Base-by-base conservation (phyloP, 2,797 vertebrate genomes). In the Craterocephalus amniculus region DNA sequence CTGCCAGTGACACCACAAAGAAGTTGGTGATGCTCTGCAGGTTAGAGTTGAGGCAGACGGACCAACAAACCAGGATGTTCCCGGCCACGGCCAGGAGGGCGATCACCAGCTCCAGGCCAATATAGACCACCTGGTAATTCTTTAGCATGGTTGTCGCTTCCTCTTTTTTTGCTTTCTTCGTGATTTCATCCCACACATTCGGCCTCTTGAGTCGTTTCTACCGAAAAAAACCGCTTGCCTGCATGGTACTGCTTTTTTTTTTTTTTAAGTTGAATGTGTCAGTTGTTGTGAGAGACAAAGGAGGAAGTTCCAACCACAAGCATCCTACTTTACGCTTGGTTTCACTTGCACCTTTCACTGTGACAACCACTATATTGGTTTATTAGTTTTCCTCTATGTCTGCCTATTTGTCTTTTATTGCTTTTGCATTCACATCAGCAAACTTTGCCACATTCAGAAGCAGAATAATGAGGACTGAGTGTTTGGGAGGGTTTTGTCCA, bases 11-110 rank as follows among this genome's bases (percentile, higher is more conserved):
- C 65, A 97, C 96, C 91, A 99, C 95, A 0, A 99, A 99, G 82
- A 95, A 97, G 93, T 99, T 99, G 87, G 98, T 99, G 94, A 97
- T 96, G 73, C 93, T 99, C 93, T 98, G 98, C 75, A 99, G 88
- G 90, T 97, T 98, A 93, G 96, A 97, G 84, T 99, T 99, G 76
- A 98, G 82, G 74, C 92, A 94, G 59, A 99, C 98, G 0, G 98
- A 96, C 96, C 97, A 99, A 92, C 97, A 98, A 76, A 99, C 98
- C 81, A 99, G 92, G 76, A 97, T 82, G 27, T 99, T 99, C 13
- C 98, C 98, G 74, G 95, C 84, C 80, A 99, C 91, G 34, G 98
- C 95, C 94, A 99, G 86, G 68, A 93, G 89, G 0, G 98, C 97
- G 0, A 99, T 98, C 88, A 95, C 88, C 90, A 99, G 91, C 85